Conservation (phyloP, 2,113 vertebrate species). For the Rutilus rutilus region DNA sequence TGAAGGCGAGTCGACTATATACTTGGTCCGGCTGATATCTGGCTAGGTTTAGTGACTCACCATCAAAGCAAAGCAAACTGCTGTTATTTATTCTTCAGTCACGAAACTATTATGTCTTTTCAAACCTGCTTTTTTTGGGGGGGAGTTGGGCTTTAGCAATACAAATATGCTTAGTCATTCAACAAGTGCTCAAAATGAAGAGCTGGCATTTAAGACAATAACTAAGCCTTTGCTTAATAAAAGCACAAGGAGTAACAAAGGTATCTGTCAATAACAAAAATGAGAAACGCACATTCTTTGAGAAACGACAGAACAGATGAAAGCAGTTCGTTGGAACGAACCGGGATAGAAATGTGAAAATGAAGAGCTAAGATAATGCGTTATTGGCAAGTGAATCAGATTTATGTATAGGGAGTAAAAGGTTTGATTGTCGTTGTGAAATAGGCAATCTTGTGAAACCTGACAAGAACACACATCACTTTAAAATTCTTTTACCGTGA, state of each 20-base stretch:
- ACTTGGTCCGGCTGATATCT: slow-evolving; percentile 44
- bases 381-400: background rate
- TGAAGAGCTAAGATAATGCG: too few species aligned
- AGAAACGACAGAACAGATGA: background rate
- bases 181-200: slow-evolving; percentile 5
- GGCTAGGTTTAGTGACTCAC: slow-evolving; percentile 42
- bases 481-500: background rate
- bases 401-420: background rate
- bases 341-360: background rate
- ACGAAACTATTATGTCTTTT: slow-evolving; percentile 16
- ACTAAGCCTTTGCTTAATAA: slow-evolving; percentile 3
- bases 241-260: background rate
- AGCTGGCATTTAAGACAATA: background rate
- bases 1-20: slow-evolving; percentile 41
- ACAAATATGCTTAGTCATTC: slow-evolving; percentile 8
- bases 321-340: background rate
- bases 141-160: background rate
- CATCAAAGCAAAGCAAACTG: slow-evolving; percentile 8
- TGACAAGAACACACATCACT: background rate
- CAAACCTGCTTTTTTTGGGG: background rate
- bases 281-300: background rate
- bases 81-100: background rate
- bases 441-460: background rate
- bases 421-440: background rate
- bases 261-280: background rate